These are phyloP conservation scores for Bubo scandiacus DNA, from an alignment of 2,113 vertebrate genomes.

Conservation along the genomic window DNA sequence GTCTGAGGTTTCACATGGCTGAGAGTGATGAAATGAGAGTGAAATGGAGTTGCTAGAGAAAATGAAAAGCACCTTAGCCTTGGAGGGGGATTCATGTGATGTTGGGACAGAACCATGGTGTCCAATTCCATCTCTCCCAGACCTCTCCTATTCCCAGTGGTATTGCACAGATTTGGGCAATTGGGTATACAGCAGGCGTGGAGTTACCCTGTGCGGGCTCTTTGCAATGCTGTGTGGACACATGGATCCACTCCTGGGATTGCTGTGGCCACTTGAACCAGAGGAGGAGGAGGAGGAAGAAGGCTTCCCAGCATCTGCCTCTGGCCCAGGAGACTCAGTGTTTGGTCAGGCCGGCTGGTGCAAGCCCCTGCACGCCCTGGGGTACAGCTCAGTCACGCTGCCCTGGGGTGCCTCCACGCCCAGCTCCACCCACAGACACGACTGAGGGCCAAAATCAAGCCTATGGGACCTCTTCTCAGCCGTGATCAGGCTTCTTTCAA, in stretches of 20 bases:
- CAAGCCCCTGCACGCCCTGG: background rate
- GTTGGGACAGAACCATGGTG: background rate
- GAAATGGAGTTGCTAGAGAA: background rate
- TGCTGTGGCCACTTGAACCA: background rate
- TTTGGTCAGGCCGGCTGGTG: background rate
- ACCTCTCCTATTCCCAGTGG: background rate
- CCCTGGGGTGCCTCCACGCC: background rate
- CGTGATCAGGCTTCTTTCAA: background rate
- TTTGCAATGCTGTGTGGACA: background rate
- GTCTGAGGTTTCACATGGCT: background rate
- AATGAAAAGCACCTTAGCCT: background rate
- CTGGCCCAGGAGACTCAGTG: too few relatives aligned
- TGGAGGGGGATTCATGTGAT: background rate
- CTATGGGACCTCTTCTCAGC: background rate
- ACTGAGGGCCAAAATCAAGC: background rate
- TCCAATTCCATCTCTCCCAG: background rate
- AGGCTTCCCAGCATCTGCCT: background rate
- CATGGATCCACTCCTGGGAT: background rate
- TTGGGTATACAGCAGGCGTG: accelerated
- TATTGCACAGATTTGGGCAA: background rate
- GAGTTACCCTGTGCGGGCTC: background rate
- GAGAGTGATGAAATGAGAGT: background rate
- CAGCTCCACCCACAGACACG: background rate
- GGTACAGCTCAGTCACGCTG: background rate
- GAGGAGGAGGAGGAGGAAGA: background rate